Conservation (phyloP, 2,797 vertebrate genomes). For the Smutsia gigantea region DNA sequence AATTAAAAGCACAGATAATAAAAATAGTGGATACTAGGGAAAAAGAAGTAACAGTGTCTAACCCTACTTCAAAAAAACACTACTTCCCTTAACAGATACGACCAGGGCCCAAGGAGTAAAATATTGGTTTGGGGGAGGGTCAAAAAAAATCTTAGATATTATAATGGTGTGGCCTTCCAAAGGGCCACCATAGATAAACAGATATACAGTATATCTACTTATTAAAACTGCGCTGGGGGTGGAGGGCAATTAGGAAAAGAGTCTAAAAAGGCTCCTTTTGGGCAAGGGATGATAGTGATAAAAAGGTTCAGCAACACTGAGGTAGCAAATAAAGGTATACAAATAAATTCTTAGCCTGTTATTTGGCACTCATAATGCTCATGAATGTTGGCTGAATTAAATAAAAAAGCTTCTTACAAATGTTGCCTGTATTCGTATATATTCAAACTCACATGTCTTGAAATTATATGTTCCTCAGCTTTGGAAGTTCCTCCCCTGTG, state of each 20-base stretch:
- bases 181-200: not conserved
- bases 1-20: constrained; percentile 16
- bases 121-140: not conserved
- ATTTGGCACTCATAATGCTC: not conserved
- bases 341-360: not conserved
- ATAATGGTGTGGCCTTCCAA: not conserved
- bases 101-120: not conserved
- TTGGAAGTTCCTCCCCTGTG: not conserved
- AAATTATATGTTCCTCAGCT: not conserved
- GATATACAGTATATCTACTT: not conserved
- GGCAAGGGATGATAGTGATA: not conserved
- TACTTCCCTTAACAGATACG: not conserved
- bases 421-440: not conserved
- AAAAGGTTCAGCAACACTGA: not conserved
- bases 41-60: not conserved
- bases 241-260: not conserved
- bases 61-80: not conserved
- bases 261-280: not conserved
- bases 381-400: not conserved
- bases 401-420: not conserved
- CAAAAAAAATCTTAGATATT: not conserved
- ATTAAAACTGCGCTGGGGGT: not conserved
- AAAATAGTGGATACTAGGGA: not conserved
- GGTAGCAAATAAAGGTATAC: not conserved
- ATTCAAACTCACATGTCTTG: not conserved